Evolutionary conservation across 2,113 vertebrate species (phyloP).

Genomic region (Ciconia boyciana): DNA sequence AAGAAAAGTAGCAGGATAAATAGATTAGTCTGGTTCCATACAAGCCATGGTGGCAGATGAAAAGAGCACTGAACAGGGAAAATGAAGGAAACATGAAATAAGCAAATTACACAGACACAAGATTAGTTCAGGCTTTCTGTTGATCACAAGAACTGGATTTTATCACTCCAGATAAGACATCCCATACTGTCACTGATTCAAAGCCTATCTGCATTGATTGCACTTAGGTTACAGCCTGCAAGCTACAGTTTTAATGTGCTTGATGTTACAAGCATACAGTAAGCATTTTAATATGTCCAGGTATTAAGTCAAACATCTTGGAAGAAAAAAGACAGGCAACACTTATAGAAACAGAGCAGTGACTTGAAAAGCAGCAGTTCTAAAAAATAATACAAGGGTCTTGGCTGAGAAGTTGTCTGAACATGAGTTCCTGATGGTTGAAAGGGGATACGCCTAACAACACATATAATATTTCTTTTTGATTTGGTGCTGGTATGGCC

Average conservation of each 20-base stretch:
- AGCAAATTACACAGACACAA: constrained; percentile 38
- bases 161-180: constrained; percentile 13
- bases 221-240: not conserved
- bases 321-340: not conserved
- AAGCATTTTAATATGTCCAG: not conserved
- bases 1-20: constrained; percentile 39
- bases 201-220: not conserved
- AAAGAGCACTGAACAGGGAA: not conserved
- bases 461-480: not conserved
- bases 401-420: not conserved
- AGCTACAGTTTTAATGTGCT: not conserved
- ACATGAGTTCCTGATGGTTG: not conserved
- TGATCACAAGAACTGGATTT: constrained; percentile 35
- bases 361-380: not conserved
- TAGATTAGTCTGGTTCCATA: not conserved
- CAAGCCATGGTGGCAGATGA: not conserved
- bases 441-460: not conserved
- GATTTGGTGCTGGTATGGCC: not conserved
- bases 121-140: constrained; percentile 28
- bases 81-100: constrained; percentile 38
- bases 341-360: not conserved
- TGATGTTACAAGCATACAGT: not conserved
- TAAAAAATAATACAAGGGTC: not conserved
- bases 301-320: not conserved
- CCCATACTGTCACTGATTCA: not conserved